These are phyloP conservation scores for Mormoops blainvillei DNA, from an alignment of 2,113 vertebrate genomes.

Conservation along the genomic window DNA sequence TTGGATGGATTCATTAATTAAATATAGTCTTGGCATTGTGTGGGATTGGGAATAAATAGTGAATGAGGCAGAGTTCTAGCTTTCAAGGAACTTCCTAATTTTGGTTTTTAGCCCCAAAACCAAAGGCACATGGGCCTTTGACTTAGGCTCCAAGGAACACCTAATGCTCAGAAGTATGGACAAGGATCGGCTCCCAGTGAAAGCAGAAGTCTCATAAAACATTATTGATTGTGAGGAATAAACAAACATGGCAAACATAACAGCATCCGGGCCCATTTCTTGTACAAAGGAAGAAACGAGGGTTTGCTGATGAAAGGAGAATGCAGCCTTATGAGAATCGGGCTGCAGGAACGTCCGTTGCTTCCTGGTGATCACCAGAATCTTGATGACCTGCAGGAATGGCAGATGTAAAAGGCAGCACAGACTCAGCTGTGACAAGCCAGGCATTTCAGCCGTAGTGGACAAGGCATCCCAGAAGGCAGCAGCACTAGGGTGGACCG, in stretches of 20 bases:
- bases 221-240: not conserved
- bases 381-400: too few species aligned
- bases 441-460: not conserved
- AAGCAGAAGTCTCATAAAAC: not conserved
- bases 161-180: not conserved
- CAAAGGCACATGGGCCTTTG: too few species aligned
- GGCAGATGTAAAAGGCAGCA: not conserved
- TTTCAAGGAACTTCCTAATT: not conserved
- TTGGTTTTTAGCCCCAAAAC: not conserved
- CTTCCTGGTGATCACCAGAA: too few species aligned
- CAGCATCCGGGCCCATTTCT: not conserved
- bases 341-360: too few species aligned
- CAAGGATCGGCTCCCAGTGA: not conserved
- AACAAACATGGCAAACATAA: not conserved
- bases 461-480: not conserved
- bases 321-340: too few species aligned
- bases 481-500: not conserved
- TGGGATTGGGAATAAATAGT: not conserved
- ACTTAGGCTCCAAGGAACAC: not conserved
- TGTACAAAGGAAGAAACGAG: not conserved
- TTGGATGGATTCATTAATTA: not conserved
- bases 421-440: not conserved
- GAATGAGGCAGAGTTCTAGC: not conserved
- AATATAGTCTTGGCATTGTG: not conserved
- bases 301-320: too few species aligned